phyloP scores from a whole-genome alignment of 2,113 vertebrate species.

The Heterotis niloticus region DNA sequence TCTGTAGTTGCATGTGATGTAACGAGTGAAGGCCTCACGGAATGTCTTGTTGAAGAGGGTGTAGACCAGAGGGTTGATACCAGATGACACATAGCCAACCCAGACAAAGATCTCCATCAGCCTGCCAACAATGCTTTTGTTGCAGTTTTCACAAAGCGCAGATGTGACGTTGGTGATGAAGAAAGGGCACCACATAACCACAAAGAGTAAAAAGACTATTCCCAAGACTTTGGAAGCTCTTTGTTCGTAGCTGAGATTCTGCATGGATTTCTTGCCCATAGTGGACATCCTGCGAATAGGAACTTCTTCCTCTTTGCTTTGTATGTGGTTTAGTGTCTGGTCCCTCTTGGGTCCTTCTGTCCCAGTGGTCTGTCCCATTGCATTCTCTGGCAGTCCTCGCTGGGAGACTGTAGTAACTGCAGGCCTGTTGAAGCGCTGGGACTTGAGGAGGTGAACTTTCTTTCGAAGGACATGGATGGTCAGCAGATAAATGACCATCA shows the following conservation, averaged over 20 bases:
- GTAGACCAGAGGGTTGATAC: slow-evolving; percentile 93
- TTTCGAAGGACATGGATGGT: slow-evolving; percentile 84
- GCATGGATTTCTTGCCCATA: slow-evolving; percentile 85
- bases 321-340: slow-evolving; percentile 38
- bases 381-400: slow-evolving; percentile 59
- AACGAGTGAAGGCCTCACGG: slow-evolving; percentile 85
- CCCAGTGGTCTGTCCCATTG: slow-evolving; percentile 68
- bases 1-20: slow-evolving; percentile 86
- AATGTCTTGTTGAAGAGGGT: slow-evolving; percentile 97
- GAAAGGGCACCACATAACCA: slow-evolving; percentile 98
- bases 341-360: slow-evolving; percentile 66
- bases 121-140: slow-evolving; percentile 63
- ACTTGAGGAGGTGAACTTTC: slow-evolving; percentile 83
- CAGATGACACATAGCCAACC: slow-evolving; percentile 94
- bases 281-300: slow-evolving; percentile 73
- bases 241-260: slow-evolving; percentile 91
- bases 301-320: slow-evolving; percentile 50
- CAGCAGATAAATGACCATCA: slow-evolving; percentile 91
- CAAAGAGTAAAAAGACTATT: slow-evolving; percentile 91
- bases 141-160: slow-evolving; percentile 80
- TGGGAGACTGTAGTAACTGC: slow-evolving; percentile 81
- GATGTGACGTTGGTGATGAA: slow-evolving; percentile 93
- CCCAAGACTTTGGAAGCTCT: slow-evolving; percentile 93
- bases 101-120: slow-evolving; percentile 95
- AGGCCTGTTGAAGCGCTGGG: slow-evolving; percentile 70